A percentile compares a stretch with the other conserved stretches of the same genome.
These are phyloP conservation scores for Anguilla marmorata DNA, from an alignment of 2,797 vertebrate species.

Conservation along the genomic window DNA sequence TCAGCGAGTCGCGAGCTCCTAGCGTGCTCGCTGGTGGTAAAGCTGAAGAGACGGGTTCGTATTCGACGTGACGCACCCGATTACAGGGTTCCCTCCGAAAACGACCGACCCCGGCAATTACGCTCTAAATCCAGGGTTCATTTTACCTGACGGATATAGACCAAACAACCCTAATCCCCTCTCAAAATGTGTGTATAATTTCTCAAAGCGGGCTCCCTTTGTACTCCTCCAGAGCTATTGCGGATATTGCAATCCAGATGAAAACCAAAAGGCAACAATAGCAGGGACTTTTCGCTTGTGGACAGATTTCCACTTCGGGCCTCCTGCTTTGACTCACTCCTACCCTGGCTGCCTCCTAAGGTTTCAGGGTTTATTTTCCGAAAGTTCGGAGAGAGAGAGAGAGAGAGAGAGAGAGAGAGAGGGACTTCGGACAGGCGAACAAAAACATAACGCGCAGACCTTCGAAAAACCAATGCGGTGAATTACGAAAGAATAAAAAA, in stretches of 20 bases:
- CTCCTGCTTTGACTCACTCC: conserved; percentile 22
- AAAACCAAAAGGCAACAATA: conserved; percentile 39
- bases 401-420: background rate
- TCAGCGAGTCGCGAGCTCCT: background rate
- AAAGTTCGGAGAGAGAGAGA: background rate
- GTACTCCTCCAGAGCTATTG: conserved; percentile 44
- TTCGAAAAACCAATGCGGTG: conserved; percentile 62
- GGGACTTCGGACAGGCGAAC: conserved; percentile 40
- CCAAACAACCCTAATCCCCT: conserved; percentile 58
- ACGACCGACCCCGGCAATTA: conserved; percentile 30
- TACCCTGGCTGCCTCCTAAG: background rate
- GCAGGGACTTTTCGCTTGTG: conserved; percentile 35
- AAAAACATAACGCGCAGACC: conserved; percentile 49
- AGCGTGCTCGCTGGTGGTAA: conserved; percentile 1
- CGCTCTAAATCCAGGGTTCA: conserved; percentile 36
- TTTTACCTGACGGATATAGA: conserved; percentile 49
- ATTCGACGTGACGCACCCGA: conserved; percentile 46
- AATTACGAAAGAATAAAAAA: conserved; percentile 54
- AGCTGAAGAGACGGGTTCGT: conserved; percentile 20
- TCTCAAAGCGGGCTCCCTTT: conserved; percentile 38
- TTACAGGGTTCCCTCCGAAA: conserved; percentile 43
- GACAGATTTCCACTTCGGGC: background rate
- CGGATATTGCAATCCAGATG: conserved; percentile 29
- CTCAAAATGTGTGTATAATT: conserved; percentile 59
- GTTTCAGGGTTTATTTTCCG: conserved; percentile 7